Evolutionary conservation across 2,797 vertebrate genomes (phyloP).

Genomic region (Anolis apletophallus): DNA sequence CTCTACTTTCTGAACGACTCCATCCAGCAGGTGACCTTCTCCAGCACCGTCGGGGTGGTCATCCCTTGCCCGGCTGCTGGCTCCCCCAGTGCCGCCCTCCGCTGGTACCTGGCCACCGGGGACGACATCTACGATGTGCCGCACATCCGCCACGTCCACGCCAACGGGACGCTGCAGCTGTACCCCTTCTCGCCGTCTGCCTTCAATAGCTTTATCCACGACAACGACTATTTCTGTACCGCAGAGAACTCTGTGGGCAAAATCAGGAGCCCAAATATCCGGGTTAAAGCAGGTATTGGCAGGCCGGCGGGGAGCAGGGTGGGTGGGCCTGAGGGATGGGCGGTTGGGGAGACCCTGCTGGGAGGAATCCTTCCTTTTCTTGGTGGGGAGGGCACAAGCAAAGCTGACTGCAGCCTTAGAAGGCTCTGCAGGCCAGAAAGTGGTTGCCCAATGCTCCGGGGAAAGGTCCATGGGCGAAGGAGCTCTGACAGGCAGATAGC

Average conservation of each 20-base stretch:
- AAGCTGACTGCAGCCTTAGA: no score
- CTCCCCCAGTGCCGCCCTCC: constrained; percentile 94
- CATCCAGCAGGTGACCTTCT: constrained; percentile 98
- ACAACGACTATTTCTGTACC: constrained; percentile 99
- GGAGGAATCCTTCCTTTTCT: no score
- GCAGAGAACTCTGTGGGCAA: constrained; percentile 97
- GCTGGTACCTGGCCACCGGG: constrained; percentile 98
- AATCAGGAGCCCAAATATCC: constrained; percentile 97
- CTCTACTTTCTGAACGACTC: constrained; percentile 99
- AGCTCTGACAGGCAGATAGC: no score
- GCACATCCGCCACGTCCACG: constrained; percentile 97
- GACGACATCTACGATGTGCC: constrained; percentile 99
- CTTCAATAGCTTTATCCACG: constrained; percentile 99
- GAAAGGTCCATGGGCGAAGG: no score
- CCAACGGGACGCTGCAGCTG: constrained; percentile 98
- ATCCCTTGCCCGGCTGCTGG: constrained; percentile 98
- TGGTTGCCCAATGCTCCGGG: no score
- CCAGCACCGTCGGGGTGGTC: constrained; percentile 99
- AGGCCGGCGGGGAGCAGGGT: accelerated
- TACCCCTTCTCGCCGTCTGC: constrained; percentile 98
- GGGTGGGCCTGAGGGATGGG: no score
- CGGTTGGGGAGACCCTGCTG: not conserved
- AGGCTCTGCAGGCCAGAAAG: no score
- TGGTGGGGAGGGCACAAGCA: no score
- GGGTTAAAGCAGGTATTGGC: constrained; percentile 93